phyloP scores from a whole-genome alignment of 2,888 invertebrate genomes.

The Oscheius sp. region DNA sequence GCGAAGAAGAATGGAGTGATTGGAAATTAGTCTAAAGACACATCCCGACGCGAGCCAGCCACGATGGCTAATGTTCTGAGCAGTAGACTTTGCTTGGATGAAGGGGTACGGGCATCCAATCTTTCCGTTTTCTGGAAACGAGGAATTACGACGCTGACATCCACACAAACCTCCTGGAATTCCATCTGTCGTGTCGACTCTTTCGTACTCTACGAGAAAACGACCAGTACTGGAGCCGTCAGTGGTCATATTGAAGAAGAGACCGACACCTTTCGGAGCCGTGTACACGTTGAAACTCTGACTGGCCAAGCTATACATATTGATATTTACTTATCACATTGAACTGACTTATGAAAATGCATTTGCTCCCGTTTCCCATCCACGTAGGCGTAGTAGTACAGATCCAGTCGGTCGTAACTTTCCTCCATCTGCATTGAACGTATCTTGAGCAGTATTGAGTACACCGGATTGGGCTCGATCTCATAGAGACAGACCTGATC shows the following conservation, averaged over 20 bases:
- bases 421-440: conserved; percentile 8
- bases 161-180: neutral
- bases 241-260: neutral
- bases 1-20: neutral
- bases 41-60: conserved; percentile 1
- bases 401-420: neutral
- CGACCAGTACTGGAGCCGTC: conserved; percentile 1
- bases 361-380: conserved; percentile 1
- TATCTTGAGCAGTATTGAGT: neutral
- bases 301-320: neutral
- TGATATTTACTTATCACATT: neutral
- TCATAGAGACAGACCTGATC: conserved; percentile 10
- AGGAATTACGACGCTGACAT: neutral
- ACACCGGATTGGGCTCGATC: conserved; percentile 13
- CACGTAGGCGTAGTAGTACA: neutral
- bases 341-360: neutral
- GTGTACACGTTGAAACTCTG: neutral
- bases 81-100: neutral
- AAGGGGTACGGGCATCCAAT: conserved; percentile 16
- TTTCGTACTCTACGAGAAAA: neutral
- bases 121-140: neutral
- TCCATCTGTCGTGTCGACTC: neutral
- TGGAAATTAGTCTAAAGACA: conserved; percentile 4
- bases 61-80: neutral
- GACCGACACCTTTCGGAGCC: neutral